Base-by-base conservation (phyloP, 1,140 invertebrate species). In the Eriocheir sinensis region DNA sequence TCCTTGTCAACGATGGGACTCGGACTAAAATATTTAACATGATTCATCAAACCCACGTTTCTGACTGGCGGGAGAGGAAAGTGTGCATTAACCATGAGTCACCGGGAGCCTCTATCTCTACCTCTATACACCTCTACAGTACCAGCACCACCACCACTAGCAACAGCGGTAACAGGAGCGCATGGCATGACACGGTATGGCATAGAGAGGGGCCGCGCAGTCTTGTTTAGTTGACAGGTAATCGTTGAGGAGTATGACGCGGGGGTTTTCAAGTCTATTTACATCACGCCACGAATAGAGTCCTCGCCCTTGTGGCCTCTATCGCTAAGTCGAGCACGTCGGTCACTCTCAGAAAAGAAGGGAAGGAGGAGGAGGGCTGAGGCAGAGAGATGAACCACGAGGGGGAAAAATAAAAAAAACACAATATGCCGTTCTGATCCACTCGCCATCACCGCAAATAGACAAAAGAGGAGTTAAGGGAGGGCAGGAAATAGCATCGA, bases 141-240 rank as follows among this genome's bases (percentile, higher is more conserved):
- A n/a, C 60, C n/a, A n/a, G 21, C 60, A 72, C 60, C 60, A n/a
- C 60, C n/a, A n/a, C 60, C 60, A n/a, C 60, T 72, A 72, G 21
- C 60, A n/a, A n/a, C n/a, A n/a, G 27, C 60, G 6, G 6, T n/a
- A 4, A 72, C 21, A 6, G 21, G 27, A n/a, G 60, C 2, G 60
- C 60, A 0, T 3, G 3, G 17, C 21, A n/a, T n/a, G 60, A n/a
- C n/a, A n/a, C n/a, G n/a, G n/a, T n/a, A n/a, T n/a, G n/a, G n/a
- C n/a, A n/a, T n/a, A n/a, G n/a, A n/a, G n/a, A n/a, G n/a, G n/a
- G 27, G 12, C 60, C 12, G 17, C 60, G 60, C 21, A n/a, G 60
- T 72, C 60, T 72, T 72, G 60, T 72, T 72, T n/a, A 72, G n/a
- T n/a, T 72, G 60, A 72, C 60, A 72, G 60, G n/a, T 72, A 72